Conservation (phyloP, 92 coral and sea anemone species). For the Pocillopora meandrina region DNA sequence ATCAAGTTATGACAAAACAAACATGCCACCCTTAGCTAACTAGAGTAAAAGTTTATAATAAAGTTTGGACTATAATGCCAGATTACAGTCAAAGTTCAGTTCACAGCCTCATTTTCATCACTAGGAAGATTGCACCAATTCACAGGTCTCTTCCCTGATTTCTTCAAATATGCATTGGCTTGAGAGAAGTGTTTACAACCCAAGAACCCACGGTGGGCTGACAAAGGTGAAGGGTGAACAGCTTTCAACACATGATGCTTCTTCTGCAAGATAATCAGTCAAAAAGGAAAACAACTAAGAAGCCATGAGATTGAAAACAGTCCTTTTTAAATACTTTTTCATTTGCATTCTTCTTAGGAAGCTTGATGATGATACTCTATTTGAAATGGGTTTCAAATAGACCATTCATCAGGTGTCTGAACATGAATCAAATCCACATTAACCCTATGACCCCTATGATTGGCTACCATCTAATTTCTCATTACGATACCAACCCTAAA, state of each 20-base stretch:
- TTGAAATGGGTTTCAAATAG: too few species aligned
- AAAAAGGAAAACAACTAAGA: background rate
- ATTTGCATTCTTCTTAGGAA: too few species aligned
- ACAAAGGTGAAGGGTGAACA: slow-evolving; percentile 97
- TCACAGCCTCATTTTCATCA: slow-evolving; percentile 25
- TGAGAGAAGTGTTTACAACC: slow-evolving; percentile 96
- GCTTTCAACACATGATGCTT: slow-evolving; percentile 94
- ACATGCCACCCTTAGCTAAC: background rate
- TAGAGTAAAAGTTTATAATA: background rate
- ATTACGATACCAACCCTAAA: too few species aligned
- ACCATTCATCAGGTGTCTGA: too few species aligned
- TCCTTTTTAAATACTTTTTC: too few species aligned
- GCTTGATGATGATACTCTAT: too few species aligned
- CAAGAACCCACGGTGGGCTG: slow-evolving; percentile 96
- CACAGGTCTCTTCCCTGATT: slow-evolving; percentile 71
- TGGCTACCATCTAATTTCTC: too few species aligned
- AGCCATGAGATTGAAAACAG: background rate
- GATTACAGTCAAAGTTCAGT: background rate
- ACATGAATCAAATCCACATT: too few species aligned
- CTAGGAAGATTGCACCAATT: slow-evolving; percentile 79
- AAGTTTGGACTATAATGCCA: background rate
- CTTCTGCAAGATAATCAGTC: slow-evolving; percentile 47
- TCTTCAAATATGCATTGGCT: slow-evolving; percentile 86
- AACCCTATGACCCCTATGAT: too few species aligned
- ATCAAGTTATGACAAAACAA: background rate